Evolutionary conservation across 2,888 invertebrate species (phyloP).

Genomic region (Noctua pronuba): DNA sequence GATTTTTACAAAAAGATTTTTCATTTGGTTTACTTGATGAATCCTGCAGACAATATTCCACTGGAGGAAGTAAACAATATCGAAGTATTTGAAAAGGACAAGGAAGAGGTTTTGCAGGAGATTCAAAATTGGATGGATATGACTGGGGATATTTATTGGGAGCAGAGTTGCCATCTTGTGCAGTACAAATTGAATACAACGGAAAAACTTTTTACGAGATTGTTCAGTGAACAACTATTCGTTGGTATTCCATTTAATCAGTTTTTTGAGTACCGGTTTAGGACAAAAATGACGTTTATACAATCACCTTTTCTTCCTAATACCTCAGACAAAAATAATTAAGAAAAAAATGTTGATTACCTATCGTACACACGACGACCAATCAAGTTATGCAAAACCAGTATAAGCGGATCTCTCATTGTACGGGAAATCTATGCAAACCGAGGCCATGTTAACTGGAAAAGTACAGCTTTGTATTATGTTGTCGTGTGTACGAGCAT

Average conservation of each 20-base stretch:
- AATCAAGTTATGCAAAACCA: background rate
- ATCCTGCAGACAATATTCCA: background rate
- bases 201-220: conserved; percentile 13
- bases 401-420: background rate
- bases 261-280: conserved; percentile 29
- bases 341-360: background rate
- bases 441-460: no score
- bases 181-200: conserved; percentile 57
- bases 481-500: background rate
- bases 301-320: conserved; percentile 6
- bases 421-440: background rate
- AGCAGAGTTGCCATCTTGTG: conserved; percentile 48
- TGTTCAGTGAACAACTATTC: background rate
- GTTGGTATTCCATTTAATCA: conserved; percentile 42
- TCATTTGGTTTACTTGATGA: background rate
- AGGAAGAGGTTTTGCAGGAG: conserved; percentile 23
- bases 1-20: conserved; percentile 9
- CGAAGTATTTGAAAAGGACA: conserved; percentile 30
- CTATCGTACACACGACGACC: background rate
- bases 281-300: conserved; percentile 22
- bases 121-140: conserved; percentile 20
- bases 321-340: background rate
- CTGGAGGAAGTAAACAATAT: background rate
- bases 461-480: no score
- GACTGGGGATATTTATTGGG: conserved; percentile 31